Evolutionary conservation across 2,888 invertebrate genomes (phyloP).

Genomic region (Syrphus vitripennis): DNA sequence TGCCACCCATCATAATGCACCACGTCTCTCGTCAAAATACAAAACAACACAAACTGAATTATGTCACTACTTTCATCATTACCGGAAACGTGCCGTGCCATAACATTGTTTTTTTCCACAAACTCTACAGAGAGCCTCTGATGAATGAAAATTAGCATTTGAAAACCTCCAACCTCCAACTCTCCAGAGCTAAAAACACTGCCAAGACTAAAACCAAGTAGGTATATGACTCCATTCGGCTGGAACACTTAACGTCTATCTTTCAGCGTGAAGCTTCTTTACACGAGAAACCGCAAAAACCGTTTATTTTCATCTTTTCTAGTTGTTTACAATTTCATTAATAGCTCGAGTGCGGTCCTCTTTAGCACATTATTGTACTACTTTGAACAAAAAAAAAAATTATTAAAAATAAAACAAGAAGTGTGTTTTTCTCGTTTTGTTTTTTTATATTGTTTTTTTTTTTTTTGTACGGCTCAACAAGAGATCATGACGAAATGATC

Average conservation of each 20-base stretch:
- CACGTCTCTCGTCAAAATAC: slow-evolving; percentile 19
- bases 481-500: slow-evolving; percentile 66
- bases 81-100: slow-evolving; percentile 68
- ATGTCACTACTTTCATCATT: slow-evolving; percentile 68
- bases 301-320: slow-evolving; percentile 57
- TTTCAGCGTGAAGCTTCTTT: slow-evolving; percentile 45
- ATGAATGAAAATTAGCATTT: slow-evolving; percentile 69
- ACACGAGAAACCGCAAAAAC: slow-evolving; percentile 56
- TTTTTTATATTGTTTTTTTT: slow-evolving; percentile 2
- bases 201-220: background rate
- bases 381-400: slow-evolving; percentile 4
- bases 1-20: slow-evolving; percentile 37
- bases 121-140: slow-evolving; percentile 15
- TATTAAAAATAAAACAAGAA: background rate
- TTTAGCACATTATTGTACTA: slow-evolving; percentile 42
- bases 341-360: slow-evolving; percentile 44
- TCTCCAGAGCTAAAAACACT: background rate
- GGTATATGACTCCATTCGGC: slow-evolving; percentile 3
- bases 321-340: slow-evolving; percentile 68
- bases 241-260: slow-evolving; percentile 52
- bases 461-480: slow-evolving; percentile 11
- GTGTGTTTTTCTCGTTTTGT: slow-evolving; percentile 25
- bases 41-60: slow-evolving; percentile 49
- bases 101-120: slow-evolving; percentile 59
- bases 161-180: slow-evolving; percentile 26